These are phyloP conservation scores for Plagodis dolabraria DNA, from an alignment of 2,888 invertebrate genomes.

Conservation along the genomic window DNA sequence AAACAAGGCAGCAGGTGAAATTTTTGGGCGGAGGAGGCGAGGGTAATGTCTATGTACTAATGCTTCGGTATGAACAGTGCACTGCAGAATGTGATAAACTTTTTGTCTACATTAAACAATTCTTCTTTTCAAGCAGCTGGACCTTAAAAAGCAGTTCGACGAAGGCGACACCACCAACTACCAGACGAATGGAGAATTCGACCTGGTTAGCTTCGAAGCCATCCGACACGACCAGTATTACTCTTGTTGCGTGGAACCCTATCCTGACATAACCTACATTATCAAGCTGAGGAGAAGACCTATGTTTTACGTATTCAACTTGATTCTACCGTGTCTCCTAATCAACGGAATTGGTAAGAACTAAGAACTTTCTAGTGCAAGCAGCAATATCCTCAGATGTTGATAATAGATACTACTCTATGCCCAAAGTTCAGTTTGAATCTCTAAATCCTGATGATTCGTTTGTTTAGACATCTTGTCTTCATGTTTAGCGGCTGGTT, in stretches of 20 bases:
- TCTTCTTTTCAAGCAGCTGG: constrained; percentile 79
- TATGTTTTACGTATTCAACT: constrained; percentile 94
- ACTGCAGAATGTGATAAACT: too few species aligned
- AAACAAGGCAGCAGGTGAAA: too few species aligned
- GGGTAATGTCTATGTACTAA: too few species aligned
- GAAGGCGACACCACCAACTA: constrained; percentile 95
- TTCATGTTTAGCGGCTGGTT: too few species aligned
- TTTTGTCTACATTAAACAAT: not conserved
- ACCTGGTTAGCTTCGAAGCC: constrained; percentile 91
- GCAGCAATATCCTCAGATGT: too few species aligned
- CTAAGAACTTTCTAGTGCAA: constrained; percentile 61
- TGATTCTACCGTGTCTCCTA: constrained; percentile 93
- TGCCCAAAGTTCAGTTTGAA: too few species aligned
- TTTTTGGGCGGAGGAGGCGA: too few species aligned
- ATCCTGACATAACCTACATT: constrained; percentile 93
- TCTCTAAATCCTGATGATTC: too few species aligned
- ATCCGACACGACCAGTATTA: constrained; percentile 90
- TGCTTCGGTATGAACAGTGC: too few species aligned
- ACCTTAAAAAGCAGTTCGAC: constrained; percentile 90
- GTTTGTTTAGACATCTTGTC: too few species aligned
- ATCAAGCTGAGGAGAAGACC: constrained; percentile 90
- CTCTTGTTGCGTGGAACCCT: constrained; percentile 92
- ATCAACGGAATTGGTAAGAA: constrained; percentile 92
- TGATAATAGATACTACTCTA: too few species aligned
- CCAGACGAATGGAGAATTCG: constrained; percentile 96